These are phyloP conservation scores for Dendrolimus kikuchii DNA, from an alignment of 1,140 invertebrate genomes.

Conservation along the genomic window DNA sequence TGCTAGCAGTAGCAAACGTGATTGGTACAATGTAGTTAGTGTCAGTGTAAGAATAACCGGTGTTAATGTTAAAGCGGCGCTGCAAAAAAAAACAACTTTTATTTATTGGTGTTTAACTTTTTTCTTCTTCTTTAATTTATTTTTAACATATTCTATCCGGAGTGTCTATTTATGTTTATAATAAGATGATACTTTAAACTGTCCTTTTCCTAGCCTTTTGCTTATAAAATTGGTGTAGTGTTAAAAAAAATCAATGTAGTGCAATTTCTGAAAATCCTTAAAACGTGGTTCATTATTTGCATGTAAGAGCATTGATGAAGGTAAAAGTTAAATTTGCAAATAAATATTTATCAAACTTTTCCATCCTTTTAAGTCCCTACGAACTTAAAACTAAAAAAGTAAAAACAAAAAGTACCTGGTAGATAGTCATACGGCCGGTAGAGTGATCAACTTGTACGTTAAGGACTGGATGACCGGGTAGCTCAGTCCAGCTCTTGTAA, in stretches of 20 bases:
- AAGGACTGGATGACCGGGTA: slow-evolving; percentile 68
- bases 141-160: no score
- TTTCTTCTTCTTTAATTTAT: no score
- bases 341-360: no score
- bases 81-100: slow-evolving; percentile 21
- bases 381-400: background rate
- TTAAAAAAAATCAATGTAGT: no score
- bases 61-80: slow-evolving; percentile 58
- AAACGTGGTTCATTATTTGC: background rate
- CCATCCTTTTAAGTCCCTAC: no score
- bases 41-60: slow-evolving; percentile 28
- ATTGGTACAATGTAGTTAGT: slow-evolving; percentile 73
- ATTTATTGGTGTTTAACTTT: no score
- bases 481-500: slow-evolving; percentile 68
- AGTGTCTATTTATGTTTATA: no score
- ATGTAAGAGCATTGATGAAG: background rate
- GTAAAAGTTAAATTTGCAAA: no score
- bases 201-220: no score
- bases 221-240: no score
- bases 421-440: slow-evolving; percentile 62
- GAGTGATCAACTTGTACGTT: slow-evolving; percentile 67
- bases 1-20: slow-evolving; percentile 59
- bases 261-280: no score
- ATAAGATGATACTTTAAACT: no score
- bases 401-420: slow-evolving; percentile 48